Evolutionary conservation across 2,113 vertebrate genomes (phyloP).

Genomic region (Laticauda colubrina): DNA sequence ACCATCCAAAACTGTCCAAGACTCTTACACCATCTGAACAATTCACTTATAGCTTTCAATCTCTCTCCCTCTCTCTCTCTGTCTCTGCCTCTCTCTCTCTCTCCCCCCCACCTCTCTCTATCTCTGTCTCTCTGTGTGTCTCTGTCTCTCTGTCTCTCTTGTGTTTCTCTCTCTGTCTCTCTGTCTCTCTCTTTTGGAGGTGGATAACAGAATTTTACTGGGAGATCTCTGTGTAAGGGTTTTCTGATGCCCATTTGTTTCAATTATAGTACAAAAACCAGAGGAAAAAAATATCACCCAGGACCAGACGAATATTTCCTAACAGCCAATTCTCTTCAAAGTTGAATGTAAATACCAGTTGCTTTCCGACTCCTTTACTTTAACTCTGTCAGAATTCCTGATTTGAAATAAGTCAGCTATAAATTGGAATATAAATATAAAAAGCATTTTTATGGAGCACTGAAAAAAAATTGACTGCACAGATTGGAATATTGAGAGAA

Average conservation of each 20-base stretch:
- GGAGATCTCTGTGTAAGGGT: not conserved
- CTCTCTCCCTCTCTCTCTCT: not conserved
- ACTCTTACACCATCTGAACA: not conserved
- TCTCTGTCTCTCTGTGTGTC: too few species aligned
- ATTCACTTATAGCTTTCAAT: not conserved
- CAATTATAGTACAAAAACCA: not conserved
- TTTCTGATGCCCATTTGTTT: not conserved
- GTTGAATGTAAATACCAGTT: not conserved
- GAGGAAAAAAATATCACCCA: not conserved
- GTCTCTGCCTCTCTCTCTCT: too few species aligned
- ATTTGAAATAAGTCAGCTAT: not conserved
- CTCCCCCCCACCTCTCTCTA: too few species aligned
- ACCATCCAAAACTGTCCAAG: not conserved
- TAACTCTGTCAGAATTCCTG: not conserved
- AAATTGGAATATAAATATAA: not conserved
- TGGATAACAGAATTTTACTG: not conserved
- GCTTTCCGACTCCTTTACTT: not conserved
- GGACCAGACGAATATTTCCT: not conserved
- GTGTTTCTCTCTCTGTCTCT: not conserved
- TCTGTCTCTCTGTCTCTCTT: too few species aligned
- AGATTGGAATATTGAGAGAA: not conserved
- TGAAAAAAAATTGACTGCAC: not conserved
- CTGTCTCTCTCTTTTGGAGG: too few species aligned
- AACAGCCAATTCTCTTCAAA: not conserved
- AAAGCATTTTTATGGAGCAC: not conserved